Base-by-base conservation (phyloP, 2,797 vertebrate species). In the Antennarius maculatus region DNA sequence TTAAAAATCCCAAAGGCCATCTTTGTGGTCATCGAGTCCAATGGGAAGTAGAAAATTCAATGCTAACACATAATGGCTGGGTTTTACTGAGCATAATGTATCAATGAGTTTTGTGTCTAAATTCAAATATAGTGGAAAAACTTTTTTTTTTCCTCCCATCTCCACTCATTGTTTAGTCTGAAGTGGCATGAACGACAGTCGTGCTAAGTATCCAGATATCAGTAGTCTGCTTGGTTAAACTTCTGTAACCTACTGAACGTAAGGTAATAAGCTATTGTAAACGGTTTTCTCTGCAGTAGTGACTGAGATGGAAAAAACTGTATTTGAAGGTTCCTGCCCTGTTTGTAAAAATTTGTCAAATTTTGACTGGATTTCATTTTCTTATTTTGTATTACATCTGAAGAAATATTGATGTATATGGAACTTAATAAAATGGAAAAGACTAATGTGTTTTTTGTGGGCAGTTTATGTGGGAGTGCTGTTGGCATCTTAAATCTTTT, bases 351-450 rank as follows among this genome's bases (percentile, higher is more conserved):
- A 93, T 92, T 92, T 94, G 94, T 97, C 94, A 92, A 86, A 95
- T 95, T 95, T 94, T 93, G 94, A 96, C 94, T 95, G 95, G 57
- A 71, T 84, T 87, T 72, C 56, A 62, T 80, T 87, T 88, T 81
- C 28, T 68, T 89, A 85, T 90, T 97, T 98, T 97, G 94, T 98
- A 98, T 97, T 96, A 96, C 96, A 96, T 94, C 94, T 95, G 94
- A 96, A 95, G 85, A 94, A 97, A 94, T 96, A 96, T 98, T 96
- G 96, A 97, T 99, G 97, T 99, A 97, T 97, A 98, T 97, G 95
- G 95, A 96, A 96, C 93, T 92, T 95, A 98, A 98, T 98, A 98
- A 98, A 98, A 98, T 91, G 90, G 87, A 95, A 95, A 95, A 94
- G 54, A 83, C 90, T 86, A 90, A 90, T 3, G 6, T 56, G 34